Conservation (phyloP, 2,797 vertebrate genomes). For the Naso thynnoides region DNA sequence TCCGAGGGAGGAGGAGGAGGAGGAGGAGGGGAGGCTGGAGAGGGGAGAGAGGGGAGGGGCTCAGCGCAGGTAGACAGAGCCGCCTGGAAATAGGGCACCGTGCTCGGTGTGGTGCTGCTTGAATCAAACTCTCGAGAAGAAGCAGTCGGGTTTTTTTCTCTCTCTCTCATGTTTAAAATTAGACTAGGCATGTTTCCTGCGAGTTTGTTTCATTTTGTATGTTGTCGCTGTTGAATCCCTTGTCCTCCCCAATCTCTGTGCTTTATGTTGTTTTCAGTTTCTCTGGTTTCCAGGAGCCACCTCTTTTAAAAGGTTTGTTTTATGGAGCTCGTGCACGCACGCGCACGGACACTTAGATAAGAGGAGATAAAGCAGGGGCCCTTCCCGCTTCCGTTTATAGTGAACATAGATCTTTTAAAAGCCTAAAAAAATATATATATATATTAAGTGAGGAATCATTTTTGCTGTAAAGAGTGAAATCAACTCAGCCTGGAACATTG, state of each 20-base stretch:
- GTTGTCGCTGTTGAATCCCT: neutral
- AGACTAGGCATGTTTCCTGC: neutral
- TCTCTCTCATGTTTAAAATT: neutral
- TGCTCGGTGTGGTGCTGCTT: conserved; percentile 22
- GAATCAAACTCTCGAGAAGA: conserved; percentile 17
- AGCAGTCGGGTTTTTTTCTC: neutral
- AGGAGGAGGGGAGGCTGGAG: conserved; percentile 5
- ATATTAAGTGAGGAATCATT: neutral
- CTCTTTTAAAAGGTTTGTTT: conserved; percentile 2
- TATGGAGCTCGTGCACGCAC: neutral
- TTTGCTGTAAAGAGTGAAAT: conserved; percentile 7
- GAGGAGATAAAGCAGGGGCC: neutral
- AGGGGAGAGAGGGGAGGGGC: conserved; percentile 58
- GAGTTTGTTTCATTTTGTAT: neutral
- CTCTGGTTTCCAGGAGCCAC: neutral
- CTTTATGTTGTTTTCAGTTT: neutral
- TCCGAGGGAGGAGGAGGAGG: conserved; percentile 43
- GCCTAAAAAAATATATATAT: too few species aligned
- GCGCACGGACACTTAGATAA: neutral
- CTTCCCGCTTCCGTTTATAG: neutral
- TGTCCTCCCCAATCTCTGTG: neutral
- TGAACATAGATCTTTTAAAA: neutral
- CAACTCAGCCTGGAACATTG: conserved; percentile 8
- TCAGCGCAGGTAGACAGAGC: conserved; percentile 76
- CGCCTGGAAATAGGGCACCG: conserved; percentile 79